Evolutionary conservation across 2,113 vertebrate species (phyloP).

Genomic region (Centropristis striata): DNA sequence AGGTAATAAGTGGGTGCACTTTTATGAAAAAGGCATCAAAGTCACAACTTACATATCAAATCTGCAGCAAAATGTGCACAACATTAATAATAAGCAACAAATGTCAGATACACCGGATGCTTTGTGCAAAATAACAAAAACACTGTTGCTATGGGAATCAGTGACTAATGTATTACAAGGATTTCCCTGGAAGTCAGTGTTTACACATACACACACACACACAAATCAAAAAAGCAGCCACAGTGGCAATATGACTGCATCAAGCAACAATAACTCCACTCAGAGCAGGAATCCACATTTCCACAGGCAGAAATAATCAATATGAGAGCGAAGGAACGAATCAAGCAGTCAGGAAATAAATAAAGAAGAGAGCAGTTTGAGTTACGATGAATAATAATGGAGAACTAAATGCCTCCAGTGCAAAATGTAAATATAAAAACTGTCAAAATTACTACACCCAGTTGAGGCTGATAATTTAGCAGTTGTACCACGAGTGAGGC

Average conservation of each 20-base stretch:
- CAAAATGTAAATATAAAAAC: conserved; percentile 15
- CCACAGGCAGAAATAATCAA: conserved; percentile 15
- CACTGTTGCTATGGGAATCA: conserved; percentile 44
- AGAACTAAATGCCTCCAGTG: background rate
- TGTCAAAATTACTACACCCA: background rate
- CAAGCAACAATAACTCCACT: conserved; percentile 13
- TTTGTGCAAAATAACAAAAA: conserved; percentile 34
- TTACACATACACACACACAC: background rate
- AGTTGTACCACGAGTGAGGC: background rate
- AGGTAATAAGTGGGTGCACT: background rate
- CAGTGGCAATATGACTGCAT: background rate
- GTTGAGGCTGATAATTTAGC: conserved; percentile 17
- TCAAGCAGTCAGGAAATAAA: conserved; percentile 26
- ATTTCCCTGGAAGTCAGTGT: conserved; percentile 55
- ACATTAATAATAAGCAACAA: conserved; percentile 26
- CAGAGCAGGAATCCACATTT: conserved; percentile 13
- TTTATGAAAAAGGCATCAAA: background rate
- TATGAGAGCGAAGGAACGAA: background rate
- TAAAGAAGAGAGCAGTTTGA: background rate
- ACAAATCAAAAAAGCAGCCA: conserved; percentile 23
- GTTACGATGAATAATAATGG: background rate
- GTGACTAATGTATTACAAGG: conserved; percentile 47
- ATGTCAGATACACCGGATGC: background rate
- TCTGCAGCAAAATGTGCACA: background rate
- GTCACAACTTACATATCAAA: background rate